Evolutionary conservation across 2,797 vertebrate species (phyloP), one percentile per base, ranked within the genome.

Genomic region (Liasis olivaceus): DNA sequence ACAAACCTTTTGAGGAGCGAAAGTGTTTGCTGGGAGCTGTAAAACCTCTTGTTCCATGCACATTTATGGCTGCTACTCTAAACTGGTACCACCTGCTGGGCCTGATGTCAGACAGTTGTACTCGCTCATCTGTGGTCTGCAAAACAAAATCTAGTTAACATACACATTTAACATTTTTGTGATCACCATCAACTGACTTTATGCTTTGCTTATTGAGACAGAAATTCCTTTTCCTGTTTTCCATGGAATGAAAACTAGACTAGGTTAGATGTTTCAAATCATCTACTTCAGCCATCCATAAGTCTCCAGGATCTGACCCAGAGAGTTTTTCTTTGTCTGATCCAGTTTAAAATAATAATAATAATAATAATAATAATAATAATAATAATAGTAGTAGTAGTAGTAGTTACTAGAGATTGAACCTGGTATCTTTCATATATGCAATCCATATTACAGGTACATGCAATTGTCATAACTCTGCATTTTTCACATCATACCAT

Each of bases 61-160:
- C 98, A 0, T 99, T 99, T 92, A 99, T 98, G 0, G 99, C 99
- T 0, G 99, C 99, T 96, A 99, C 98, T 0, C 99, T 98, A 98
- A 99, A 99, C 98, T 99, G 99, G 98, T 99, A 99, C 99, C 99
- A 99, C 94, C 99, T 97, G 98, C 98, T 98, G 6, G 99, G 98
- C 89, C 99, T 98, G 95, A 98, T 97, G 97, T 99, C 98, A 0
- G 88, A 96, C 97, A 99, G 97, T 95, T 98, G 98, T 72, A 98
- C 94, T 0, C 98, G 98, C 96, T 99, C 99, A 0, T 99, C 99
- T 3, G 99, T 98, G 59, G 98, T 99, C 99, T 99, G 98, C 91
- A 9, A 90, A 89, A 87, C 64, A 93, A 84, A 95, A 93, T 94
- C 0, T n/a, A 5, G 85, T 93, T 26, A 92, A 91, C 28, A 90